Evolutionary conservation across 2,113 vertebrate species (phyloP).

Genomic region (Festucalex cinctus): DNA sequence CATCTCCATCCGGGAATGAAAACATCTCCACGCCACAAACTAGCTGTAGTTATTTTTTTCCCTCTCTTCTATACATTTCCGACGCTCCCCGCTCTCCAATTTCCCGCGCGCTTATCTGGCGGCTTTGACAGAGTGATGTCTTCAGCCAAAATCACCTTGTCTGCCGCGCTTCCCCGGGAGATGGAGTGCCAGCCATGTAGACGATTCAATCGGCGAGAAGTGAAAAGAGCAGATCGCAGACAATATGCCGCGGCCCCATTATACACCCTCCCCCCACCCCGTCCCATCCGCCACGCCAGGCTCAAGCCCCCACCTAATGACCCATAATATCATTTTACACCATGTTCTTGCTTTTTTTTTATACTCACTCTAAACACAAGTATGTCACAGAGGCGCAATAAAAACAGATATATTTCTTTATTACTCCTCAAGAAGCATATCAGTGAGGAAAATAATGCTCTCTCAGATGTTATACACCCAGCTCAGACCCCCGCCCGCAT

Average conservation of each 20-base stretch:
- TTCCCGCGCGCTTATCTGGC: slow-evolving; percentile 53
- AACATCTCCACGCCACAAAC: slow-evolving; percentile 14
- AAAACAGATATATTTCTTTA: slow-evolving; percentile 77
- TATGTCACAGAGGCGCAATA: slow-evolving; percentile 67
- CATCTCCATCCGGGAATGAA: slow-evolving; percentile 22
- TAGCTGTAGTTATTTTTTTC: slow-evolving; percentile 26
- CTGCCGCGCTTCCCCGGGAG: slow-evolving; percentile 59
- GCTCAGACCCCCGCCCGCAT: slow-evolving; percentile 54
- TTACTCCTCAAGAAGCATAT: slow-evolving; percentile 67
- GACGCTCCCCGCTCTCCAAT: slow-evolving; percentile 9
- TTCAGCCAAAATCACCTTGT: slow-evolving; percentile 65
- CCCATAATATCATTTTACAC: slow-evolving; percentile 74
- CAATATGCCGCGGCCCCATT: slow-evolving; percentile 70
- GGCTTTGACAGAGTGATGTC: slow-evolving; percentile 65
- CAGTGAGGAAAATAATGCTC: slow-evolving; percentile 65
- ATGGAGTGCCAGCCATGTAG: slow-evolving; percentile 62
- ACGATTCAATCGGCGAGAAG: slow-evolving; percentile 71
- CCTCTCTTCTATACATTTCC: slow-evolving; percentile 45
- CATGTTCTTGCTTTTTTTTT: slow-evolving; percentile 63
- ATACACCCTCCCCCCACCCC: slow-evolving; percentile 38
- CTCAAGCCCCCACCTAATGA: slow-evolving; percentile 70
- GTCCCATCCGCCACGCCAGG: slow-evolving; percentile 43
- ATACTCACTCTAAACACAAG: slow-evolving; percentile 71
- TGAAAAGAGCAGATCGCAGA: slow-evolving; percentile 69
- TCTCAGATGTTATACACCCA: slow-evolving; percentile 64